Base-by-base conservation (phyloP, 2,113 vertebrate species). In the Chrysochloris asiatica region DNA sequence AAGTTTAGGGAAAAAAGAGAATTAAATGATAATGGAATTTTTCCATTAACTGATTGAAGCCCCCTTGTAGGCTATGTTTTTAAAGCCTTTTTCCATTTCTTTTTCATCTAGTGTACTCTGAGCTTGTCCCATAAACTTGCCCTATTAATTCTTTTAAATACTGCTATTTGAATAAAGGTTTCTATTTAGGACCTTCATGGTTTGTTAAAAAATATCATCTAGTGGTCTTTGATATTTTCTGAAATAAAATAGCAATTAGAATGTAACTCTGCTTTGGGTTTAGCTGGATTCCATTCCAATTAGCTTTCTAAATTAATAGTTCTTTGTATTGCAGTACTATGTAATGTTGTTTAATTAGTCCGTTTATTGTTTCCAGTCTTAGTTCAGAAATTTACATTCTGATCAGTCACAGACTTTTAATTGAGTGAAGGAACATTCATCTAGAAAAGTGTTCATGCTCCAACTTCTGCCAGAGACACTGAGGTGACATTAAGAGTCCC, bases 211-310 rank as follows among this genome's bases (percentile, higher is more conserved):
- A 63, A 22, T 73, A 76, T 91, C 83, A 52, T 36, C 63, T 75
- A 83, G 0, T 38, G 33, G 61, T 89, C 59, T 82, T 93, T 72
- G 56, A 90, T 96, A 90, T 45, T 96, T 96, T 90, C 33, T 82
- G 94, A 87, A 95, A 87, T 84, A 82, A 85, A 95, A 93, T 45
- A 78, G 30, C 50, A 88, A 76, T 77, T 93, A 94, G 69, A 90
- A 94, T 36, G 11, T 12, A 93, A 48, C 72, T 30, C 6, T 65
- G 28, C 13, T 93, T 93, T 89, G 28, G 30, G 43, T 65, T 86
- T 72, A 88, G 52, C 75, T 54, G 69, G 41, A 95, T 88, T 95
- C 80, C n/a, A 65, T 59, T 90, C 93, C 83, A 95, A 95, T 94
- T 86, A 86, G 77, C 54, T 89, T 93, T 86, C 71, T 78, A 90